Percentiles rank a stretch among this genome's conserved stretches.
Conservation (phyloP, 2,888 invertebrate genomes). For the Protophormia terraenovae region DNA sequence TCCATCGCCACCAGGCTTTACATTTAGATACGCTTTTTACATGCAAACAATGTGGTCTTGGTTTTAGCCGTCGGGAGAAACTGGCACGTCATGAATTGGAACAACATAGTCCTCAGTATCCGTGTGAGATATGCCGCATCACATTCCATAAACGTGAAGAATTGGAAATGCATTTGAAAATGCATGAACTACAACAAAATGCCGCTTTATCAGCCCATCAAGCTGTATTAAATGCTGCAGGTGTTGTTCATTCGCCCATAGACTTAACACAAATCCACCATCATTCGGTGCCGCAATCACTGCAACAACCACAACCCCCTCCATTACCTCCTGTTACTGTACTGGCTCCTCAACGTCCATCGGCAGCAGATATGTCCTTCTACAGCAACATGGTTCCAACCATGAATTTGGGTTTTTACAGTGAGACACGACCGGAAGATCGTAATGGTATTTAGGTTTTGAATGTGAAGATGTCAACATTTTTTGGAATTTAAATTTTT, state of each 20-base stretch:
- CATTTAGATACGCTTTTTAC: conserved; percentile 87
- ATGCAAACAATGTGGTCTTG: conserved; percentile 85
- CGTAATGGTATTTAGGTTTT: conserved; percentile 69
- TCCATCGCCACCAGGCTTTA: conserved; percentile 86
- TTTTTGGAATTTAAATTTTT: not conserved
- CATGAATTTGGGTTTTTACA: conserved; percentile 80
- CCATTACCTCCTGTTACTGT: conserved; percentile 42
- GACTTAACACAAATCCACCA: conserved; percentile 44
- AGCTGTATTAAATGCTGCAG: conserved; percentile 53
- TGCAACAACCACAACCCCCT: conserved; percentile 55
- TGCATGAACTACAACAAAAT: conserved; percentile 78
- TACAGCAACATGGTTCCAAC: conserved; percentile 78
- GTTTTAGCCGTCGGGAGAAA: conserved; percentile 85
- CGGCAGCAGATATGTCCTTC: conserved; percentile 75
- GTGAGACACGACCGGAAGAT: conserved; percentile 79
- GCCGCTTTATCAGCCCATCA: conserved; percentile 69
- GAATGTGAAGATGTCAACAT: not conserved
- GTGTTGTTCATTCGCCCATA: conserved; percentile 40
- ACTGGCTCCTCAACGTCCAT: conserved; percentile 67
- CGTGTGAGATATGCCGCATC: conserved; percentile 84
- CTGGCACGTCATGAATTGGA: conserved; percentile 84
- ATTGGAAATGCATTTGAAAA: conserved; percentile 78
- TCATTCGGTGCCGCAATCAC: conserved; percentile 35
- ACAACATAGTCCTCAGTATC: conserved; percentile 85
- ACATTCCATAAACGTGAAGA: conserved; percentile 76